Base-by-base conservation (phyloP, 2,113 vertebrate species). In the Apteryx mantelli region DNA sequence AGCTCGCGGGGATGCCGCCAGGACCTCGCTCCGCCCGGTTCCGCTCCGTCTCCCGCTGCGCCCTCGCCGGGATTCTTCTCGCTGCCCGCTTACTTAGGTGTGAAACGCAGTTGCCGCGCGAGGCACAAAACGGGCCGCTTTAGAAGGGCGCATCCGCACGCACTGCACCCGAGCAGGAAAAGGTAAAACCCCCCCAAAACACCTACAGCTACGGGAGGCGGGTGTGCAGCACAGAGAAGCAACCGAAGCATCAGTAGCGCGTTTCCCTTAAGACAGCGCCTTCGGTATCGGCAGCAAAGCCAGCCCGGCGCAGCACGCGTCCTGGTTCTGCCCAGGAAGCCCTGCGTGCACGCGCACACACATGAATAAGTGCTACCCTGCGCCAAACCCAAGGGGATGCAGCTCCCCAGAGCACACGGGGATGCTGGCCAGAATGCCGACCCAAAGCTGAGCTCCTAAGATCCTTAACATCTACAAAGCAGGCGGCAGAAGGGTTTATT, bases 161-260 rank as follows among this genome's bases (percentile, higher is more conserved):
- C 16, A 15, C 18, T 32, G 44, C 28, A 10, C 22, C 50, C 76
- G 2, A 5, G 14, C 8, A 46, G 77, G 34, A 30, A 22, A 77
- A 22, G 22, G 64, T 1, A 16, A 52, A 36, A 56, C 2, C 10
- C 84, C 64, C 50, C 58, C 7, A 15, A n/a, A 38, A 38, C 36
- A 38, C 36, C 36, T 38, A 24, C 64, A 14, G 14, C 36, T 15
- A 7, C 5, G 19, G 60, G 58, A 20, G 50, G 28, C 0, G 42
- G 17, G 28, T 0, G 28, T 16, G 2, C 50, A 1, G 66, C 25
- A 1, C 12, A 8, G 2, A 3, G 3, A 0, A 14, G 13, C 34
- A 13, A 48, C 58, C 0, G 0, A 14, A 32, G 30, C 26, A 58
- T 11, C 11, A 55, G 53, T 28, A 58, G 56, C 13, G 56, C 13